phyloP scores from a whole-genome alignment of 2,888 invertebrate species.

The Ormyrus labotus region DNA sequence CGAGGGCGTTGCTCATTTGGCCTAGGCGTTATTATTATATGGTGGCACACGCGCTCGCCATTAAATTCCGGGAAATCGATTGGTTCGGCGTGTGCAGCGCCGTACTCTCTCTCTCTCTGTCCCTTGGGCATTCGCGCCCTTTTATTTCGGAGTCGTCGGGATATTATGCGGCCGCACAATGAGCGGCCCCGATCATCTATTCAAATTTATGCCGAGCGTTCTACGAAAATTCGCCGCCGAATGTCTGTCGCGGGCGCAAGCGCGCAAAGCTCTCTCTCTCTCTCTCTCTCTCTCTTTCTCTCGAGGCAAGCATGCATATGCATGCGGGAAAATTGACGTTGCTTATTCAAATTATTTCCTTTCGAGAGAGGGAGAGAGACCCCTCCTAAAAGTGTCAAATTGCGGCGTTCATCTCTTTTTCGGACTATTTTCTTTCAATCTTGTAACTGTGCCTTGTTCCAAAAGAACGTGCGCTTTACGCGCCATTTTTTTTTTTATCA shows the following conservation, averaged over 20 bases:
- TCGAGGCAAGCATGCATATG: conserved; percentile 7
- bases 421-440: no score
- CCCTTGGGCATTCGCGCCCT: conserved; percentile 3
- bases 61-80: conserved; percentile 67
- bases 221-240: conserved; percentile 1
- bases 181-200: conserved; percentile 62
- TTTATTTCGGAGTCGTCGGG: conserved; percentile 1
- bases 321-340: background rate
- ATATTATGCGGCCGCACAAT: conserved; percentile 53
- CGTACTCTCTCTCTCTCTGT: background rate
- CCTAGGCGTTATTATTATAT: conserved; percentile 42
- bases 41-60: conserved; percentile 18
- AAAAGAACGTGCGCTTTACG: no score
- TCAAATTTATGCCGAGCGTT: conserved; percentile 68
- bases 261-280: no score
- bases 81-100: conserved; percentile 40
- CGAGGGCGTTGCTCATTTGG: conserved; percentile 73
- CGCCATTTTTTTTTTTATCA: no score
- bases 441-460: no score
- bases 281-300: no score
- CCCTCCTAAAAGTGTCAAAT: no score
- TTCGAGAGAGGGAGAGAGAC: no score
- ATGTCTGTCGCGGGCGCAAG: no score
- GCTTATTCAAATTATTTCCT: no score
- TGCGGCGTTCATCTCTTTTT: no score